These are phyloP conservation scores for Haliclystus octoradiatus DNA, from an alignment of 30 jellyfish, hydroid and myxozoan species.

Conservation along the genomic window DNA sequence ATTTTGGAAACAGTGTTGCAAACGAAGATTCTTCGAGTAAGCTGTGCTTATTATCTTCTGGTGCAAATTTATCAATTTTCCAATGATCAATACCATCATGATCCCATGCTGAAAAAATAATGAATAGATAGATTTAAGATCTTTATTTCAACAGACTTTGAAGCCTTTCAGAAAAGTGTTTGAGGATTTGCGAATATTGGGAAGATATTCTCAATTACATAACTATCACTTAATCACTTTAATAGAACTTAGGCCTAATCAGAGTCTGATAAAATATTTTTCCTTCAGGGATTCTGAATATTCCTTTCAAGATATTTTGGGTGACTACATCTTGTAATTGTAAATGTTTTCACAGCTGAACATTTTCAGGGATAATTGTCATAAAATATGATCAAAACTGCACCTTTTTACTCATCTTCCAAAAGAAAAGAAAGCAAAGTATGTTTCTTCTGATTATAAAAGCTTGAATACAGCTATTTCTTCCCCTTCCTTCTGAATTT, in stretches of 20 bases:
- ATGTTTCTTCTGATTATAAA: too few relatives aligned
- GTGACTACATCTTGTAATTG: not conserved
- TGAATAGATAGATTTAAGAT: not conserved
- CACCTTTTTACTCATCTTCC: too few relatives aligned
- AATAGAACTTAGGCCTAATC: not conserved
- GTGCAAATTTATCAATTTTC: slow-evolving; percentile 68
- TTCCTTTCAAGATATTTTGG: not conserved
- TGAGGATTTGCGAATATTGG: too few relatives aligned
- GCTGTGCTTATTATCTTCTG: slow-evolving; percentile 88
- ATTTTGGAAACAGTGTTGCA: slow-evolving; percentile 96
- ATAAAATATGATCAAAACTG: too few relatives aligned
- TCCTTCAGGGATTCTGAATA: not conserved
- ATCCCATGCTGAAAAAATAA: slow-evolving; percentile 71
- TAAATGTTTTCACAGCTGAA: too few relatives aligned
- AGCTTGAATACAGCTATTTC: too few relatives aligned
- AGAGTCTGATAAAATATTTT: not conserved
- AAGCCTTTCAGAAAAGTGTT: too few relatives aligned
- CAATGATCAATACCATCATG: slow-evolving; percentile 93
- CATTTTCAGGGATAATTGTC: too few relatives aligned
- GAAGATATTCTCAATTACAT: too few relatives aligned
- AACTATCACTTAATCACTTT: too few relatives aligned
- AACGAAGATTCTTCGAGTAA: slow-evolving; percentile 87
- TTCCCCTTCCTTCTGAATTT: too few relatives aligned
- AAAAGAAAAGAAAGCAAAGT: too few relatives aligned
- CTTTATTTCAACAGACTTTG: not conserved